phyloP scores from a whole-genome alignment of 2,888 invertebrate genomes.

The Hyalella azteca region DNA sequence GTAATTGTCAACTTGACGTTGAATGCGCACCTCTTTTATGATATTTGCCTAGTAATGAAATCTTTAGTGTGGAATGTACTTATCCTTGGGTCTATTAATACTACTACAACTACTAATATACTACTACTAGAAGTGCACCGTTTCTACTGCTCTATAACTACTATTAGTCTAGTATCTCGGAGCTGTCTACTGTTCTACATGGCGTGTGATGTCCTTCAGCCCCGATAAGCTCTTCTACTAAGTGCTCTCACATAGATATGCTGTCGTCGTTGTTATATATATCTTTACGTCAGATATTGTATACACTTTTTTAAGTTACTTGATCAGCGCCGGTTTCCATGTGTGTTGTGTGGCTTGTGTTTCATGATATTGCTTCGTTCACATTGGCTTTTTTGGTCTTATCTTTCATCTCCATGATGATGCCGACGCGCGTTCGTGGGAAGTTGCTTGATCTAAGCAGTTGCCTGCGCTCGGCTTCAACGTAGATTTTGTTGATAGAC shows the following conservation, averaged over 20 bases:
- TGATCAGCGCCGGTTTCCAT: no score
- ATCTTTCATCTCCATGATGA: no score
- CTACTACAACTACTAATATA: no score
- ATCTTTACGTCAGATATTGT: constrained; percentile 15
- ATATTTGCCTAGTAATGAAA: not conserved
- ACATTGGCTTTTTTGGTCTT: not conserved
- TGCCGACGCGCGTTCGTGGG: no score
- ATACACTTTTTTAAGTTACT: constrained; percentile 32
- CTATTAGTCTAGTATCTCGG: not conserved
- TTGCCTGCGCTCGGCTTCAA: no score
- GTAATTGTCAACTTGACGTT: not conserved
- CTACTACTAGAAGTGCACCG: constrained; percentile 32
- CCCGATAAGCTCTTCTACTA: constrained; percentile 20
- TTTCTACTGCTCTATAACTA: constrained; percentile 34
- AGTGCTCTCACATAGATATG: constrained; percentile 30
- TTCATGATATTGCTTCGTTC: no score
- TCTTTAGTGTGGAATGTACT: not conserved
- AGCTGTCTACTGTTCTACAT: constrained; percentile 24
- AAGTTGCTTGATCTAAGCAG: no score
- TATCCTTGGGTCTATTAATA: constrained; percentile 10
- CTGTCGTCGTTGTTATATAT: constrained; percentile 36
- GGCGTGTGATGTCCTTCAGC: constrained; percentile 20
- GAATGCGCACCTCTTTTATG: not conserved
- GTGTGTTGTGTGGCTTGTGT: no score
- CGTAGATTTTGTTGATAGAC: no score